phyloP scores from a whole-genome alignment of 2,113 vertebrate species.

The Bubo bubo region DNA sequence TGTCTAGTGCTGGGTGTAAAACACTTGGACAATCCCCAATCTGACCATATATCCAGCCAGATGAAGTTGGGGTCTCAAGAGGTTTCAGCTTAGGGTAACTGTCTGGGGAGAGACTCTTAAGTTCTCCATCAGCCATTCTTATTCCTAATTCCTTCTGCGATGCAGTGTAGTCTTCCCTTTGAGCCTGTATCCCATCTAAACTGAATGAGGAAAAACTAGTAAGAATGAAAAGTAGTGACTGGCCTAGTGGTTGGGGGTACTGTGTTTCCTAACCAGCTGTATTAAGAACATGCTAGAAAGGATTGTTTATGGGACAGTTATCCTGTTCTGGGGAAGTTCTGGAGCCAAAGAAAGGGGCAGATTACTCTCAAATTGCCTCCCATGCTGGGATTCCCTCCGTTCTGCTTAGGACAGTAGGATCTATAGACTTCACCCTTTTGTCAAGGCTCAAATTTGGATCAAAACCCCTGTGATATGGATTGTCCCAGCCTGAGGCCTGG shows the following conservation, averaged over 20 bases:
- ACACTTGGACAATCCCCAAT: constrained; percentile 19
- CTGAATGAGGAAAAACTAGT: neutral
- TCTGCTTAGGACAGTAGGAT: neutral
- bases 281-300: neutral
- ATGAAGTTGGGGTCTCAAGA: constrained; percentile 9
- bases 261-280: neutral
- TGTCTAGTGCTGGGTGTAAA: constrained; percentile 27
- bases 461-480: neutral
- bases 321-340: neutral
- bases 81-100: neutral
- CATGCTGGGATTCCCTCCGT: neutral
- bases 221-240: neutral
- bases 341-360: neutral
- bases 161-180: neutral
- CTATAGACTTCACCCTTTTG: neutral
- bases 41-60: constrained; percentile 18
- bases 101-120: neutral
- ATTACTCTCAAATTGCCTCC: neutral
- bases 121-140: neutral
- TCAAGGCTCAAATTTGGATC: neutral
- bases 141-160: neutral
- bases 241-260: neutral
- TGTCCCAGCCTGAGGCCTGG: neutral
- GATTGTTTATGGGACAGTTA: neutral
- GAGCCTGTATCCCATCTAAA: neutral